phyloP scores from a whole-genome alignment of 2,113 vertebrate species.

The Pantherophis guttatus region DNA sequence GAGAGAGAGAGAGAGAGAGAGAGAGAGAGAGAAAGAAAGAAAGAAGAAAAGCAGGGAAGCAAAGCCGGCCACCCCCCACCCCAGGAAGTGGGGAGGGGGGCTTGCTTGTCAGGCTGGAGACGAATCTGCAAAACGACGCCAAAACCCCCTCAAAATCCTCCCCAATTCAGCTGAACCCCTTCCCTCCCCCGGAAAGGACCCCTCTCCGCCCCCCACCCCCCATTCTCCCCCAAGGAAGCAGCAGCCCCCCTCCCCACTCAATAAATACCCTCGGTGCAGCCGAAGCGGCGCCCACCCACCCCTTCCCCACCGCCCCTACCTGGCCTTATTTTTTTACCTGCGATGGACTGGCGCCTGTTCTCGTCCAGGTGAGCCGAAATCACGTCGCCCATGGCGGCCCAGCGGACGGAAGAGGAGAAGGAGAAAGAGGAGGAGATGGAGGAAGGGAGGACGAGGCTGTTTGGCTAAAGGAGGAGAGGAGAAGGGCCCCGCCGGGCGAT shows the following conservation, averaged over 20 bases:
- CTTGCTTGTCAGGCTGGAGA: too few species aligned
- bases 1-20: too few species aligned
- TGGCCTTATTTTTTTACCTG: not conserved
- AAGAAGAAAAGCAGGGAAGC: not conserved
- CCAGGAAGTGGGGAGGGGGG: too few species aligned
- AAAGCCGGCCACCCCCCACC: not conserved
- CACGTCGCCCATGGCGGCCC: conserved; percentile 23
- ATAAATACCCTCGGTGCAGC: too few species aligned
- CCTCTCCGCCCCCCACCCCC: not conserved
- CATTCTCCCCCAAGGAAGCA: not conserved
- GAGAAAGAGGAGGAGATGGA: accelerated
- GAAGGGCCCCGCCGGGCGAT: not conserved
- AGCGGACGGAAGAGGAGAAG: not conserved
- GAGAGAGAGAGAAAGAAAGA: too few species aligned
- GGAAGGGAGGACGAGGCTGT: too few species aligned
- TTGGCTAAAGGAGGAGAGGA: not conserved
- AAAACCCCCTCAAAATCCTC: not conserved
- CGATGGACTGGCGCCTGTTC: conserved; percentile 5
- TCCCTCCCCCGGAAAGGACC: not conserved
- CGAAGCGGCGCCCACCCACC: too few species aligned
- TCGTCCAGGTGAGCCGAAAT: conserved; percentile 27
- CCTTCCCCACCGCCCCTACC: not conserved
- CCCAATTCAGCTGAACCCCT: not conserved
- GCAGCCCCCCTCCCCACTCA: too few species aligned
- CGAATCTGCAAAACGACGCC: not conserved